Percentiles rank a stretch among this genome's conserved stretches.
Conservation (phyloP, 2,888 invertebrate species). For the Melieria crassipennis region DNA sequence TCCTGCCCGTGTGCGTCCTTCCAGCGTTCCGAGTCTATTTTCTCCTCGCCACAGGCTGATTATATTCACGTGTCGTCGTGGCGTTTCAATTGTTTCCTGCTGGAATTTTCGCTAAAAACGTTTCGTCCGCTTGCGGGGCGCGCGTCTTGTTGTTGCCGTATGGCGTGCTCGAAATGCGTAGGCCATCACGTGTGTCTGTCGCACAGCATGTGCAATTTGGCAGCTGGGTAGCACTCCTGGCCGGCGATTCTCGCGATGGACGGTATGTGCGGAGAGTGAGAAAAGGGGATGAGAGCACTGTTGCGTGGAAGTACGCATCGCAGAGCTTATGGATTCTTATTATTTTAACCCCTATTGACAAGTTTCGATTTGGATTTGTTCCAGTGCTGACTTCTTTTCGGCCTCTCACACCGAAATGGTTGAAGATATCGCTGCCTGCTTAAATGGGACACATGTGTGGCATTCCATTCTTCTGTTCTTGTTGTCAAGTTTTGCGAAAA, state of each 20-base stretch:
- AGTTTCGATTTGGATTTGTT: conserved; percentile 2
- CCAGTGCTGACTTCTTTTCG: background rate
- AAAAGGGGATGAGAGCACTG: no score
- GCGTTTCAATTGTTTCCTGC: conserved; percentile 48
- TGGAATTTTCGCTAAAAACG: conserved; percentile 49
- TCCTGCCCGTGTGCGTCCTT: conserved; percentile 6
- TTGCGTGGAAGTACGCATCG: background rate
- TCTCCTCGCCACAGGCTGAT: conserved; percentile 46
- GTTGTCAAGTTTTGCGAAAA: conserved; percentile 45
- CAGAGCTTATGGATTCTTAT: conserved; percentile 21
- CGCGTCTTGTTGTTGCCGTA: background rate
- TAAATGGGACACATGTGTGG: background rate
- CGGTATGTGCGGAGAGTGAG: background rate
- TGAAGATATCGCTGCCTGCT: background rate
- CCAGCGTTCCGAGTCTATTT: background rate
- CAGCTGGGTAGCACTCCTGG: background rate
- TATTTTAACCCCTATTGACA: conserved; percentile 35
- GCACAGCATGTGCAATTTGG: conserved; percentile 37
- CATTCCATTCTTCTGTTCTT: background rate
- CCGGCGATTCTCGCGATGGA: background rate
- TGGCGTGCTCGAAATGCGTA: conserved; percentile 34
- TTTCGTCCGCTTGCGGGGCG: background rate
- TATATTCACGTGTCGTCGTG: conserved; percentile 56
- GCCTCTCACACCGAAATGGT: conserved; percentile 1
- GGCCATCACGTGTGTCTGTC: conserved; percentile 50